Evolutionary conservation across 2,797 vertebrate genomes (phyloP), one percentile per base, ranked within the genome.

Genomic region (Paramormyrops hopkinsi): DNA sequence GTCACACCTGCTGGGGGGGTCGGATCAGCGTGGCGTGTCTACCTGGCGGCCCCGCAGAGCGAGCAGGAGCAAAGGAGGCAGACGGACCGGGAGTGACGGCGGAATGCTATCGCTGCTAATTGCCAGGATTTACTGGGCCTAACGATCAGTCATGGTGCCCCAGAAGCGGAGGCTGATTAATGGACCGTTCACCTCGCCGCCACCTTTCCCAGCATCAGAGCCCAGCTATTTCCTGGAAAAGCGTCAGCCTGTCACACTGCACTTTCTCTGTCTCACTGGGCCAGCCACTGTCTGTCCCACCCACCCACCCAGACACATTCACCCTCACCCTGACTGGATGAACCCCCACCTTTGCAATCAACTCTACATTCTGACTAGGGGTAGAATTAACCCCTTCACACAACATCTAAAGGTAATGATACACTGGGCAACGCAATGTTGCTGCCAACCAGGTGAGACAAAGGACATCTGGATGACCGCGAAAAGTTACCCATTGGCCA

Each of bases 81-180:
- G 51, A 90, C 89, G 85, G 89, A 89, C 85, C 86, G n/a, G n/a
- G 65, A 4, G 25, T 91, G 88, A 86, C 89, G 90, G 90, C 91
- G 94, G 93, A 95, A 92, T 73, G 22, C 92, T 94, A 91, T 90
- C 93, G 94, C 95, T 92, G 93, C 92, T 95, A 94, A 93, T 94
- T 93, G 93, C 94, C 95, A 95, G 91, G 91, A 90, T 91, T 94
- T 48, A 41, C 90, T 90, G 92, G 91, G 84, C 83, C 86, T 14
- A 56, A 87, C 17, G 41, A 94, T 92, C 91, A 93, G 91, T 93
- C 93, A 92, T 90, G 91, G 90, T 84, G 19, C 48, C 12, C 33
- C 29, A 51, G 76, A 44, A 84, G 46, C 12, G 4, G 46, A 88
- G 33, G 48, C 48, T 82, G 73, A 88, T 88, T 88, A 88, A 88